Evolutionary conservation across 2,888 invertebrate genomes (phyloP).

Genomic region (Hirtodrosophila histrioides): DNA sequence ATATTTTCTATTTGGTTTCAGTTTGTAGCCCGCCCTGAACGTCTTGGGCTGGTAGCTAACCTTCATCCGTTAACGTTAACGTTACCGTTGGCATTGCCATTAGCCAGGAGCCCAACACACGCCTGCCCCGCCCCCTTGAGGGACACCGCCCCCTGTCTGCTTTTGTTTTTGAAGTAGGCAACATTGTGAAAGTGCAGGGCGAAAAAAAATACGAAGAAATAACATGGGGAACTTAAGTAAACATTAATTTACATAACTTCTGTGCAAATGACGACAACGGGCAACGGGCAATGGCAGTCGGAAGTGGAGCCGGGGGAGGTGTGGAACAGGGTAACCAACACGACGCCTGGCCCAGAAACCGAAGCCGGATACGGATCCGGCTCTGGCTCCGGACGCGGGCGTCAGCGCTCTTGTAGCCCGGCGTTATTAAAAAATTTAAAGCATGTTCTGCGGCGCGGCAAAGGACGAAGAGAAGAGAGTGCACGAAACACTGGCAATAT

Average conservation of each 20-base stretch:
- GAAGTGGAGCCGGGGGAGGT: conserved; percentile 10
- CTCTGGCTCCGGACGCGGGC: conserved; percentile 62
- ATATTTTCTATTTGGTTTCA: conserved; percentile 38
- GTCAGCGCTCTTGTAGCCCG: conserved; percentile 67
- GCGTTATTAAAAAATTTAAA: conserved; percentile 83
- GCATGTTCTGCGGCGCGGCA: conserved; percentile 80
- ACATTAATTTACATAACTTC: conserved; percentile 85
- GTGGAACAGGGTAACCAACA: conserved; percentile 8
- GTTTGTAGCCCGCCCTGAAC: conserved; percentile 1
- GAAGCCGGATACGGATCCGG: conserved; percentile 62
- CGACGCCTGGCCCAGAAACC: conserved; percentile 47
- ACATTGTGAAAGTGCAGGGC: conserved; percentile 73
- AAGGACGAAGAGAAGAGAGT: conserved; percentile 18
- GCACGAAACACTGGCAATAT: conserved; percentile 63
- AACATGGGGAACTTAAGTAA: conserved; percentile 83
- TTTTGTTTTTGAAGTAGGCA: conserved; percentile 79
- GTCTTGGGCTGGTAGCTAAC: conserved; percentile 49
- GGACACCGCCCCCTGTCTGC: conserved; percentile 53
- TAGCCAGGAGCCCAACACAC: conserved; percentile 54
- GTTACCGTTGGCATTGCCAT: conserved; percentile 44
- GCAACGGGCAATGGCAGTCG: conserved; percentile 33
- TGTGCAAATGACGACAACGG: conserved; percentile 78
- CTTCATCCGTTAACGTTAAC: conserved; percentile 45
- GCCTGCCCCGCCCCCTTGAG: conserved; percentile 11
- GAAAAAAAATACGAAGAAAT: conserved; percentile 65